Conservation (phyloP, 1,140 invertebrate genomes). For the Reticulitermes speratus region DNA sequence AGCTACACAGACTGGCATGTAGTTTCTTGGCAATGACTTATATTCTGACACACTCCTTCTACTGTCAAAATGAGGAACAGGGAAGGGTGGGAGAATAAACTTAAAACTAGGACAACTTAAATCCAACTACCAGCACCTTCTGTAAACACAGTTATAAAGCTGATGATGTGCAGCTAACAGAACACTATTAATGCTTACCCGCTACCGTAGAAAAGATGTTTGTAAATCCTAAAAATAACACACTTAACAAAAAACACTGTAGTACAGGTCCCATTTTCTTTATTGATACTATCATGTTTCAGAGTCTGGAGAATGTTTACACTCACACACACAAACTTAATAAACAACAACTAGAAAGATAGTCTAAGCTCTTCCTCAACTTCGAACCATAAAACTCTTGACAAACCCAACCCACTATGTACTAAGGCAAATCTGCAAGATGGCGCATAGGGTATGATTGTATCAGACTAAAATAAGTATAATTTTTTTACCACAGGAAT, state of each 20-base stretch:
- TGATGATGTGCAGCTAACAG: too few relatives aligned
- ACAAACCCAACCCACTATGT: constrained; percentile 14
- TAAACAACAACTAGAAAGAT: constrained; percentile 7
- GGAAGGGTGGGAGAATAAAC: too few relatives aligned
- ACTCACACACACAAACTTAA: constrained; percentile 14
- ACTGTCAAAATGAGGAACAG: too few relatives aligned
- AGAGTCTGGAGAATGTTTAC: background rate
- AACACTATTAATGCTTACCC: background rate
- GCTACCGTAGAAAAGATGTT: constrained; percentile 11
- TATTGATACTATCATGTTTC: constrained; percentile 4
- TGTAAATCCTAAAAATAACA: constrained; percentile 16
- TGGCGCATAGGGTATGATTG: constrained; percentile 12
- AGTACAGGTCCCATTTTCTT: background rate
- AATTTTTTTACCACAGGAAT: constrained; percentile 3
- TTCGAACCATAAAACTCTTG: background rate
- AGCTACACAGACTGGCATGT: too few relatives aligned
- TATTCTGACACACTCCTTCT: too few relatives aligned
- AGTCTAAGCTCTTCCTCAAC: background rate
- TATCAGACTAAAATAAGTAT: constrained; percentile 1
- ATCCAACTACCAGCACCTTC: too few relatives aligned
- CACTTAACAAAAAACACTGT: constrained; percentile 13
- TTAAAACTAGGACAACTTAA: too few relatives aligned
- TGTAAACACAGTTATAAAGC: too few relatives aligned
- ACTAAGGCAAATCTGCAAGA: constrained; percentile 15
- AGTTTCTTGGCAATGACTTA: too few relatives aligned